These are phyloP conservation scores for Lepus europaeus DNA, from an alignment of 2,113 vertebrate species.

Conservation along the genomic window DNA sequence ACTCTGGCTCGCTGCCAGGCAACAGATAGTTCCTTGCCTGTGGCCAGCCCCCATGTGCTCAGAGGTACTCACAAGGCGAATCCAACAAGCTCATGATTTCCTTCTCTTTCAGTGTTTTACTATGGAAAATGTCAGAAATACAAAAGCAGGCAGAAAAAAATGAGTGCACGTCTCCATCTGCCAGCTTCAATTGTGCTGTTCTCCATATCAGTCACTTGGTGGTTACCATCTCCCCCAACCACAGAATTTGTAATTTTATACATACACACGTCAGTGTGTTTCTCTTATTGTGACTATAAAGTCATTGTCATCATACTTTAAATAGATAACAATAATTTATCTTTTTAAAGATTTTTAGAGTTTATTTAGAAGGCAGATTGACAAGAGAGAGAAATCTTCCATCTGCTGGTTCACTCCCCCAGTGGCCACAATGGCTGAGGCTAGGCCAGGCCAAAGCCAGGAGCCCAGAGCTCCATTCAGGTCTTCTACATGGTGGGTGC, in stretches of 20 bases:
- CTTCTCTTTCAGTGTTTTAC: constrained; percentile 7
- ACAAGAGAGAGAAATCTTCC: no score
- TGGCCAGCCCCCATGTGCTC: neutral
- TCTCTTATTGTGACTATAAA: constrained; percentile 24
- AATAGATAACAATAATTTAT: neutral
- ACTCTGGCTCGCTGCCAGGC: neutral
- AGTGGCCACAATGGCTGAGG: no score
- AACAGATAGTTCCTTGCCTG: neutral
- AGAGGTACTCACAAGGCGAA: neutral
- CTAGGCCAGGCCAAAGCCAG: no score
- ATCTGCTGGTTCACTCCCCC: no score
- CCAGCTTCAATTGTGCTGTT: neutral
- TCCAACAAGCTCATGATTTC: neutral
- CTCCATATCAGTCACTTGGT: neutral
- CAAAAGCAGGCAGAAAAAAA: neutral
- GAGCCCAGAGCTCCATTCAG: no score
- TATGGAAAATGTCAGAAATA: constrained; percentile 12
- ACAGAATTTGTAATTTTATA: neutral
- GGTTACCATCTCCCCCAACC: neutral
- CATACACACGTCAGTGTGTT: neutral
- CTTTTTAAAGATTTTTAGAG: no score
- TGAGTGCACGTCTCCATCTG: neutral
- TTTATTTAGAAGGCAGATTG: no score
- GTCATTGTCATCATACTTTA: neutral
- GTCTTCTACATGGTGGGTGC: no score